Percentiles rank a stretch among this genome's conserved stretches.
Conservation (phyloP, 2,797 vertebrate species). For the Crenuchus spilurus region DNA sequence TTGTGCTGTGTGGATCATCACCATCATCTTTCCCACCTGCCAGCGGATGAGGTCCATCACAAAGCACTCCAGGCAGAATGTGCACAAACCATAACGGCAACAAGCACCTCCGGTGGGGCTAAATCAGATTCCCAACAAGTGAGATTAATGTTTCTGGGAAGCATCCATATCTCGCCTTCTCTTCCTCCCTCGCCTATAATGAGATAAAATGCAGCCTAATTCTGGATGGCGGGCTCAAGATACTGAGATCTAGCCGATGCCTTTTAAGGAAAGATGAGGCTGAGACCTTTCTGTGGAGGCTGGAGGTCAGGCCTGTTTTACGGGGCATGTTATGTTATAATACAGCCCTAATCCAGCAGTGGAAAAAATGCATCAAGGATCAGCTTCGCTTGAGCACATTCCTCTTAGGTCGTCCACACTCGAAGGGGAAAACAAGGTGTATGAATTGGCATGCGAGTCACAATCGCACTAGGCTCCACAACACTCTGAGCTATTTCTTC, state of each 20-base stretch:
- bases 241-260: slow-evolving; percentile 63
- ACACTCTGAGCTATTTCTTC: slow-evolving; percentile 22
- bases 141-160: slow-evolving; percentile 75
- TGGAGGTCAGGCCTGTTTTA: slow-evolving; percentile 54
- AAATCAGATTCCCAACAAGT: slow-evolving; percentile 65
- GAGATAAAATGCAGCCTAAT: slow-evolving; percentile 60
- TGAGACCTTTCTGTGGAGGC: slow-evolving; percentile 57
- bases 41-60: slow-evolving; percentile 51
- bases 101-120: slow-evolving; percentile 46
- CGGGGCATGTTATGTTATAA: slow-evolving; percentile 61
- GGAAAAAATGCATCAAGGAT: slow-evolving; percentile 74
- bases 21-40: slow-evolving; percentile 61
- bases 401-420: slow-evolving; percentile 62
- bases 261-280: slow-evolving; percentile 72
- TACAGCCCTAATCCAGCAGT: slow-evolving; percentile 71
- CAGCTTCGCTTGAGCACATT: slow-evolving; percentile 67
- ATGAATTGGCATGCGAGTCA: slow-evolving; percentile 40
- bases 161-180: slow-evolving; percentile 54
- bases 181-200: slow-evolving; percentile 53
- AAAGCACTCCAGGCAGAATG: slow-evolving; percentile 56
- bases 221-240: slow-evolving; percentile 60
- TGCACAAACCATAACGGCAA: slow-evolving; percentile 35
- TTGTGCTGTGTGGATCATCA: slow-evolving; percentile 65
- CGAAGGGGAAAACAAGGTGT: slow-evolving; percentile 63
- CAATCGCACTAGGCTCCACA: slow-evolving; percentile 20